Evolutionary conservation across 2,113 vertebrate species (phyloP).

Genomic region (Penelope pileata): DNA sequence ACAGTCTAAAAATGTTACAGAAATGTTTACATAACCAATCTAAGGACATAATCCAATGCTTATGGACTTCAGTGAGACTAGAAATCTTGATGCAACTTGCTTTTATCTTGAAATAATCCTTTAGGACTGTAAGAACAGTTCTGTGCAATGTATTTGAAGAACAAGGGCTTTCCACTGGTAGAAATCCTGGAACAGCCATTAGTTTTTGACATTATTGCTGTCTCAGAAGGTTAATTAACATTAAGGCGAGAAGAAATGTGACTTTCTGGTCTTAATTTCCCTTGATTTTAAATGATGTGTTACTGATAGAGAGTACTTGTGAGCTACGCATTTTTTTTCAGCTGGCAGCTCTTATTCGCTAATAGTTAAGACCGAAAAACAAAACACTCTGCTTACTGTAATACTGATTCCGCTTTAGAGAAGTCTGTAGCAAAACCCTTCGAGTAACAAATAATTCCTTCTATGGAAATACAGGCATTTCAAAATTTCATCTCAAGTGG

Average conservation of each 20-base stretch:
- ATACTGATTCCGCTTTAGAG: neutral
- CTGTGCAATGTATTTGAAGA: neutral
- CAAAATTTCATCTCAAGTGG: neutral
- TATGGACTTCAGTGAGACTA: neutral
- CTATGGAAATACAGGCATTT: neutral
- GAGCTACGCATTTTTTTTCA: neutral
- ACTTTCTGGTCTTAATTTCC: neutral
- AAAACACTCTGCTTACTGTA: neutral
- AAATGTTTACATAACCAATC: constrained; percentile 46
- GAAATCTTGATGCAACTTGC: constrained; percentile 16
- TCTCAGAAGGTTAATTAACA: neutral
- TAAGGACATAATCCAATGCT: constrained; percentile 38
- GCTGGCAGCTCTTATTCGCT: neutral
- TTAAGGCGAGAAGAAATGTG: neutral
- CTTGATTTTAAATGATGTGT: neutral
- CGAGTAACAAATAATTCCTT: neutral
- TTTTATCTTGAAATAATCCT: constrained; percentile 30
- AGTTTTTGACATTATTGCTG: neutral
- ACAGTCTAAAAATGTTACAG: constrained; percentile 35
- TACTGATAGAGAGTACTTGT: neutral
- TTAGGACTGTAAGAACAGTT: neutral
- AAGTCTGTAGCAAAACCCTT: neutral
- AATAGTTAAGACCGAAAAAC: neutral
- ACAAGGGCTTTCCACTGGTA: neutral
- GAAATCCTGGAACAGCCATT: neutral